Conservation (phyloP, 2,888 invertebrate genomes). For the Cheiracanthium punctorium region DNA sequence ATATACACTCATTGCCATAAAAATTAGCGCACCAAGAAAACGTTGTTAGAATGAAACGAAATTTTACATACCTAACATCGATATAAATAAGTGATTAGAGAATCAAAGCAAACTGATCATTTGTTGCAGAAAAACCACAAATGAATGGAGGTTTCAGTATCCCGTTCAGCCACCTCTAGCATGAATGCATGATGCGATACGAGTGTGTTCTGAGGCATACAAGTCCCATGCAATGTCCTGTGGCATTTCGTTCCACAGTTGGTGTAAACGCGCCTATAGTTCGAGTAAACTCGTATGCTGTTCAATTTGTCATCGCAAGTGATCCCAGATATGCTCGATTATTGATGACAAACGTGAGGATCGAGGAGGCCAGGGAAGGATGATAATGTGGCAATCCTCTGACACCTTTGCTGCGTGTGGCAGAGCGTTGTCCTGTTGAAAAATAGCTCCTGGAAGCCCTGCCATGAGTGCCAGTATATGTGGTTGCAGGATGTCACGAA, state of each 20-base stretch:
- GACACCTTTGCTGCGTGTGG: neutral
- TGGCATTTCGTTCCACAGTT: too few relatives aligned
- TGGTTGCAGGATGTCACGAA: too few relatives aligned
- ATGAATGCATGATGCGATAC: too few relatives aligned
- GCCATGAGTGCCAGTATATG: neutral
- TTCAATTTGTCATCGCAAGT: neutral
- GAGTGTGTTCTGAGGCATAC: too few relatives aligned
- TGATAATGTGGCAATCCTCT: neutral
- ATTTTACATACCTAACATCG: neutral
- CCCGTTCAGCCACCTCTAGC: too few relatives aligned
- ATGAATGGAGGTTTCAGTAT: too few relatives aligned
- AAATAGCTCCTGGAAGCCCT: neutral
- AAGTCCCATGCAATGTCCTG: too few relatives aligned
- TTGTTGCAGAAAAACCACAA: neutral
- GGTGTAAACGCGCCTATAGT: neutral
- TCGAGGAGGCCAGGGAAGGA: neutral
- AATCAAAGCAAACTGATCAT: neutral
- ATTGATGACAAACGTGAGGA: neutral
- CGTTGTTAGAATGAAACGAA: neutral
- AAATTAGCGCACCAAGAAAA: neutral
- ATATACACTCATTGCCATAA: too few relatives aligned
- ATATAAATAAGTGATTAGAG: neutral
- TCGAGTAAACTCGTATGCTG: neutral
- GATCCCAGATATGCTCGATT: neutral
- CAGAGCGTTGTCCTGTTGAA: neutral